A percentile compares a stretch with the other conserved stretches of the same genome.
phyloP scores from a whole-genome alignment of 2,888 invertebrate species.

The Seira sanloemensis region DNA sequence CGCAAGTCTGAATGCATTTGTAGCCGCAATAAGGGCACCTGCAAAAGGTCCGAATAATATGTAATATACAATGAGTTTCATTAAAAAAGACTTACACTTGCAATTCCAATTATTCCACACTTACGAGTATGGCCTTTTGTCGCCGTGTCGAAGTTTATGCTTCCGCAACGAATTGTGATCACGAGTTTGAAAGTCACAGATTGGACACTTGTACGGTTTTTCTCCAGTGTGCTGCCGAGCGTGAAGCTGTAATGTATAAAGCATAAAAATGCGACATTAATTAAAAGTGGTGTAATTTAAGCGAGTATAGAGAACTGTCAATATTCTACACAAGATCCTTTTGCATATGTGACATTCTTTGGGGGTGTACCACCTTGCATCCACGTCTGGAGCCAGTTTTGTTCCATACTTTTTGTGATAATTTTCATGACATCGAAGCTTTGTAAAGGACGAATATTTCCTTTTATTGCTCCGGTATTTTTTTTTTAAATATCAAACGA shows the following conservation, averaged over 20 bases:
- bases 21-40: constrained; percentile 84
- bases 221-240: constrained; percentile 86
- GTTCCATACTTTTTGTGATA: constrained; percentile 71
- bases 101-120: constrained; percentile 36
- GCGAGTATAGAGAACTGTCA: too few relatives aligned
- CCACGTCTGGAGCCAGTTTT: constrained; percentile 68
- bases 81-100: background rate
- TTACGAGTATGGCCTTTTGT: constrained; percentile 81
- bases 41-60: constrained; percentile 75
- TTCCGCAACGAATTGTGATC: constrained; percentile 85
- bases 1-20: constrained; percentile 82
- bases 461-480: background rate
- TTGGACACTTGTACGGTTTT: constrained; percentile 84
- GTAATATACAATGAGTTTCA: background rate
- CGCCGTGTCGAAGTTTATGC: constrained; percentile 78
- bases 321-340: constrained; percentile 81
- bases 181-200: constrained; percentile 82
- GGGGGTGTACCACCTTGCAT: constrained; percentile 78
- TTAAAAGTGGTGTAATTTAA: background rate
- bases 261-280: background rate
- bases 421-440: constrained; percentile 71
- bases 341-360: constrained; percentile 83
- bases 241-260: constrained; percentile 78
- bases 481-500: background rate
- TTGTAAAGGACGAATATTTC: background rate